Base-by-base conservation (phyloP, 2,888 invertebrate species). In the Eueremaeus valkanovi region DNA sequence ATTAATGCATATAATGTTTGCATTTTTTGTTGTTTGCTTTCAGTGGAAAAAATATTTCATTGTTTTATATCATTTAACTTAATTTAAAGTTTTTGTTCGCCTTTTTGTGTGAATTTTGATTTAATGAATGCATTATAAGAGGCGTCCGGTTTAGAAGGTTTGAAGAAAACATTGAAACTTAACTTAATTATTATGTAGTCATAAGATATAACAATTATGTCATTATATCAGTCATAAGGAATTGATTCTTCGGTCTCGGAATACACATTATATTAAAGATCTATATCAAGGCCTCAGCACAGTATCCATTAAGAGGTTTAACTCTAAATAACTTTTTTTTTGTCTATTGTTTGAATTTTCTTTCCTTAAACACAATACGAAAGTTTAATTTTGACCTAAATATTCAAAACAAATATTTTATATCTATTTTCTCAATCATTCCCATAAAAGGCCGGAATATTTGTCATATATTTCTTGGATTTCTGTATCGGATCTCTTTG, bases 401-500 rank as follows among this genome's bases (percentile, higher is more conserved):
- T 63, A n/a, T 3, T 61, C 6, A 18, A 13, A 33, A 27, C 8
- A 63, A 42, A 3, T 49, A n/a, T n/a, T 40, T 75, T 70, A 16
- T 24, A 11, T 68, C 18, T 75, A 13, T 24, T n/a, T 36, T 63
- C 31, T 1, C 11, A n/a, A 13, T 13, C n/a, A 29, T 49, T 51
- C 8, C 29, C 27, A 33, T 33, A 29, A 55, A 55, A 51, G 51
- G 72, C 55, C 27, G 72, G 72, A 13, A 45, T 72, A 24, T 72
- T 78, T 76, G 88, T 92, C 72, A 89, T 93, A 2, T 93, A 93
- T 83, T 92, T 92, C 83, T 83, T 93, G 82, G 95, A 94, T 84
- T 90, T 91, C 82, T 88, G 90, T 31, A 86, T 93, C 81, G 91
- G 92, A 21, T 92, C 92, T 5, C 87, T 89, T 3, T 95, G 95